Conservation (phyloP, 2,888 invertebrate genomes). For the Nomada ruficornis region DNA sequence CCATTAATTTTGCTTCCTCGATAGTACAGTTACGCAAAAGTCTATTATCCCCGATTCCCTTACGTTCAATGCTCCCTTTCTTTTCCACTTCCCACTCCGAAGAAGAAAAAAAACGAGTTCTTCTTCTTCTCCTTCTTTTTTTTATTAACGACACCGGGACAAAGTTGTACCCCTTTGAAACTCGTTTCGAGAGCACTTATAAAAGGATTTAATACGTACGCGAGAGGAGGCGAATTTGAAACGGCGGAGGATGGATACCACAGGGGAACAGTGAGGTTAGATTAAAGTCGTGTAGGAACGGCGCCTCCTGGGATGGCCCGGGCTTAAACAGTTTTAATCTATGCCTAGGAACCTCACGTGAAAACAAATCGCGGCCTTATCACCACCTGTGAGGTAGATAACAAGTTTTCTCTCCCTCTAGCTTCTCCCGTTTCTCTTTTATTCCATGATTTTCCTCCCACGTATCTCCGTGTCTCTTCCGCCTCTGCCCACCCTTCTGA, state of each 20-base stretch:
- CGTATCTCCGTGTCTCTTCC: constrained; percentile 8
- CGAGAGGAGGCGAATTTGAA: constrained; percentile 60
- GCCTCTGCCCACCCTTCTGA: constrained; percentile 6
- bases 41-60: constrained; percentile 12
- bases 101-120: not conserved
- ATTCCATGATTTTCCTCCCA: constrained; percentile 56
- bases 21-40: constrained; percentile 15
- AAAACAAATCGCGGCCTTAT: constrained; percentile 83
- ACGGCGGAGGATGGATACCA: constrained; percentile 67
- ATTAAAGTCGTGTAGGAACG: constrained; percentile 80
- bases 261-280: constrained; percentile 75
- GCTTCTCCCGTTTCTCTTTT: constrained; percentile 52
- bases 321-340: constrained; percentile 80
- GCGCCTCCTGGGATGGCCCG: constrained; percentile 74
- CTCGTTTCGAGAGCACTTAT: constrained; percentile 47
- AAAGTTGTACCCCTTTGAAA: constrained; percentile 7
- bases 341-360: constrained; percentile 76
- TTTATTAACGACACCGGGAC: constrained; percentile 11
- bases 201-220: constrained; percentile 61
- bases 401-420: constrained; percentile 81
- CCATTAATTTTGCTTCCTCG: constrained; percentile 46
- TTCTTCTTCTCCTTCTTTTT: too few species aligned
- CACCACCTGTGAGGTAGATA: constrained; percentile 81
- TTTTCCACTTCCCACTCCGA: not conserved
- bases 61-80: not conserved